phyloP scores from a whole-genome alignment of 1,140 invertebrate genomes.

The Drosophila equinoxialis region DNA sequence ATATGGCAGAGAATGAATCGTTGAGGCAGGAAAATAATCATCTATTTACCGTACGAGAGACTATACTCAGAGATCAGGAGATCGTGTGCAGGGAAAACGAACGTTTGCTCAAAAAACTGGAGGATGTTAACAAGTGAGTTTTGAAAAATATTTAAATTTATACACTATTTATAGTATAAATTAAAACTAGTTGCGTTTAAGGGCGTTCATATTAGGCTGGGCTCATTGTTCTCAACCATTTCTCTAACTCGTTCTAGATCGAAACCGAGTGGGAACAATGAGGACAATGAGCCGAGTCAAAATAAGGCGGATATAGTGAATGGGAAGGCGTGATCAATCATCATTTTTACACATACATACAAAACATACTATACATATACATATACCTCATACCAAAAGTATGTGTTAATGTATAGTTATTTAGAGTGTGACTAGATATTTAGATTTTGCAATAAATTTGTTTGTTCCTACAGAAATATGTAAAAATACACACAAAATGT shows the following conservation, averaged over 20 bases:
- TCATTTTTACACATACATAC: conserved; percentile 5
- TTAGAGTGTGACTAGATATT: conserved; percentile 66
- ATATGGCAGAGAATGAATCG: conserved; percentile 93
- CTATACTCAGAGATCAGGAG: conserved; percentile 93
- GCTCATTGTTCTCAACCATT: conserved; percentile 79
- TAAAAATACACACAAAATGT: conserved; percentile 1
- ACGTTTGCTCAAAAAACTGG: conserved; percentile 91
- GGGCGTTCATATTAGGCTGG: conserved; percentile 36
- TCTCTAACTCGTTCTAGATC: conserved; percentile 78
- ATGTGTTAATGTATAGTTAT: conserved; percentile 39
- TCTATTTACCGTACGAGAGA: conserved; percentile 90
- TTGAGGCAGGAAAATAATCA: conserved; percentile 94
- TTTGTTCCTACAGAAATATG: conserved; percentile 54
- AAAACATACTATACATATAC: not conserved
- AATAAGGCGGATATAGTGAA: conserved; percentile 12
- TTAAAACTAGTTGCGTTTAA: not conserved
- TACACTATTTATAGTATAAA: not conserved
- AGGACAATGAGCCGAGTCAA: conserved; percentile 66
- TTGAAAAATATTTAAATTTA: not conserved
- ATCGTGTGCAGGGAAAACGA: conserved; percentile 95
- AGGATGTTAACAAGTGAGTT: conserved; percentile 93
- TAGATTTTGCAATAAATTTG: conserved; percentile 62
- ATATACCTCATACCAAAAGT: not conserved
- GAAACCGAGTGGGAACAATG: conserved; percentile 63
- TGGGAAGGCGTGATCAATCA: conserved; percentile 25